Base-by-base conservation (phyloP, 2,113 vertebrate species). In the Elaphurus davidianus region DNA sequence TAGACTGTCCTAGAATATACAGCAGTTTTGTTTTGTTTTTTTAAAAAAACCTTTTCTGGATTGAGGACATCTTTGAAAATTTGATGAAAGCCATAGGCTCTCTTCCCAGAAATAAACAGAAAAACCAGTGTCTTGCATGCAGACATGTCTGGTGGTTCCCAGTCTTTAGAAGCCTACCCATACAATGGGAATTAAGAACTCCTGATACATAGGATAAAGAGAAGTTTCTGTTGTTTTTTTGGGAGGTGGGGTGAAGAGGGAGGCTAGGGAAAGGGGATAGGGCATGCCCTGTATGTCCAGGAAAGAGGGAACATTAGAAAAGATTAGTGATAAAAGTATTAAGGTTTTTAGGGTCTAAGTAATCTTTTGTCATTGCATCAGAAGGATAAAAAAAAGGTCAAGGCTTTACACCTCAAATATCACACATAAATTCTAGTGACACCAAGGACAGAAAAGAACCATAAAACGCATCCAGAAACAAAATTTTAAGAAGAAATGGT, bases 351-450 rank as follows among this genome's bases (percentile, higher is more conserved):
- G 40, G 43, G 11, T 36, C 57, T 40, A 43, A 52, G 17, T 27
- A 23, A 91, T 71, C 76, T 87, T 89, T 52, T 85, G 55, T 64
- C 96, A 59, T 4, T 57, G 19, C 0, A 64, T 50, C 33, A n/a
- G 25, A 45, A 96, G 27, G 57, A 67, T 62, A 78, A 86, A 90
- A 92, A 92, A 25, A 59, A 74, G 33, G 21, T 67, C 30, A 85
- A 11, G 36, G 14, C 52, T 88, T 81, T 74, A 81, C 13, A 79
- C 19, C 23, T 89, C 93, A 85, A 60, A 79, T 43, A 21, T 59
- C 60, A 83, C 28, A 33, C 15, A n/a, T 27, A 74, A 76, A 82
- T 86, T 96, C 52, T 36, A 62, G 12, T 7, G 9, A 45, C 55
- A 88, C 54, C 36, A 88, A 50, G 6, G 30, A 59, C 0, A 79